These are phyloP conservation scores for Chrysodeixis includens DNA, from an alignment of 2,888 invertebrate species.

Conservation along the genomic window DNA sequence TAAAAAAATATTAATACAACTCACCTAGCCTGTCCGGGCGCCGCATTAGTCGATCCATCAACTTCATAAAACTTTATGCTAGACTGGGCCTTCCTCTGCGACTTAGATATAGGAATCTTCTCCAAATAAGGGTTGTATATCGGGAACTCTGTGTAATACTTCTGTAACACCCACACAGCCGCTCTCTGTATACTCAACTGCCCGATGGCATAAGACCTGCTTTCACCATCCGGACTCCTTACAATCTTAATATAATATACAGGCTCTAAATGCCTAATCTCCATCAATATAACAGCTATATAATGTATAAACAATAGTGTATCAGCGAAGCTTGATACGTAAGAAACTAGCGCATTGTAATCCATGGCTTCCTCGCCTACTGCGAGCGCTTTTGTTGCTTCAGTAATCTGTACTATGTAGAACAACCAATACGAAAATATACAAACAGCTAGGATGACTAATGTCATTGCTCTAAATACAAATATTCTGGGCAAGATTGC, in stretches of 20 bases:
- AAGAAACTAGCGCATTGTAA: constrained; percentile 96
- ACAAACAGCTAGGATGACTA: constrained; percentile 96
- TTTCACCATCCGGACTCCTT: constrained; percentile 98
- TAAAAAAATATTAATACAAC: constrained; percentile 35
- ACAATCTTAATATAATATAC: constrained; percentile 97
- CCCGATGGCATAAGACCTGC: constrained; percentile 95
- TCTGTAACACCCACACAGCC: constrained; percentile 97
- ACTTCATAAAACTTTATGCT: constrained; percentile 99
- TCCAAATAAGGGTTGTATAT: constrained; percentile 99
- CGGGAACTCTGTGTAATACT: constrained; percentile 98
- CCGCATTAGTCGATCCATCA: constrained; percentile 93
- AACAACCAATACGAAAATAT: constrained; percentile 99
- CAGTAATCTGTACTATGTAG: constrained; percentile 97
- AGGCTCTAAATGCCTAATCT: constrained; percentile 97
- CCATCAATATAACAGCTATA: constrained; percentile 97
- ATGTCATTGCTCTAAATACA: constrained; percentile 96
- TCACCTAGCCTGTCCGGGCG: constrained; percentile 91
- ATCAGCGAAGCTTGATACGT: constrained; percentile 97
- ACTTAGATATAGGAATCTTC: constrained; percentile 95
- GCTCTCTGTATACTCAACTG: constrained; percentile 98
- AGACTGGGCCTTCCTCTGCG: constrained; percentile 93
- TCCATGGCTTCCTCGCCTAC: constrained; percentile 94
- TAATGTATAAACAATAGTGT: constrained; percentile 98
- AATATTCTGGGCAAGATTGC: constrained; percentile 97
- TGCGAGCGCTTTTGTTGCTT: constrained; percentile 93